These are phyloP conservation scores for Chaetogeoica ovagalla DNA, from an alignment of 2,888 invertebrate species.

Conservation along the genomic window DNA sequence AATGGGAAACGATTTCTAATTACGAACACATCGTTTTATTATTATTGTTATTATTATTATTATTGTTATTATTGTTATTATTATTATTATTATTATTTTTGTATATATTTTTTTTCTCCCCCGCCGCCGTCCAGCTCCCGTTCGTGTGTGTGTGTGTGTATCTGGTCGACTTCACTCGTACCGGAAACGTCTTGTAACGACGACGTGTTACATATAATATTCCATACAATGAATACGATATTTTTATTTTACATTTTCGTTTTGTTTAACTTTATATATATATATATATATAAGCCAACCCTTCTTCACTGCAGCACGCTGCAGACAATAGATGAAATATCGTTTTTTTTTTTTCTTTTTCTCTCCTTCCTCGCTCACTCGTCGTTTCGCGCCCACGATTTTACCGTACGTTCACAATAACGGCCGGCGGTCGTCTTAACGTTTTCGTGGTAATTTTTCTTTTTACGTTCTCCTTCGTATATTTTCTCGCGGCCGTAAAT, in stretches of 20 bases:
- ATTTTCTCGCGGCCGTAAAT: neutral
- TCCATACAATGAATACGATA: slow-evolving; percentile 31
- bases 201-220: neutral
- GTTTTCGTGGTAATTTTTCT: slow-evolving; percentile 4
- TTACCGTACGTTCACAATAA: slow-evolving; percentile 17
- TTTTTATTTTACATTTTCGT: slow-evolving; percentile 28
- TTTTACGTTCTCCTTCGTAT: neutral
- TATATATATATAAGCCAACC: slow-evolving; percentile 25
- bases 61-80: slow-evolving; percentile 21
- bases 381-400: slow-evolving; percentile 40
- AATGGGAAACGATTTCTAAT: slow-evolving; percentile 53
- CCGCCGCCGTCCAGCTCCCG: neutral
- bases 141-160: slow-evolving; percentile 27
- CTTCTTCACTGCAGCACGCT: neutral
- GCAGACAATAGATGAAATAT: slow-evolving; percentile 47
- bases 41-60: slow-evolving; percentile 30
- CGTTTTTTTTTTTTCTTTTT: slow-evolving; percentile 16
- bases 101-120: no score
- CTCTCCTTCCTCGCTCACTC: no score
- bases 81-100: neutral
- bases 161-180: slow-evolving; percentile 51
- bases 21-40: slow-evolving; percentile 52
- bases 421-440: slow-evolving; percentile 30
- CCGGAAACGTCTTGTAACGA: slow-evolving; percentile 53
- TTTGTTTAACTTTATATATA: neutral